phyloP scores from a whole-genome alignment of 2,797 vertebrate genomes.

The Etheostoma nigrum region DNA sequence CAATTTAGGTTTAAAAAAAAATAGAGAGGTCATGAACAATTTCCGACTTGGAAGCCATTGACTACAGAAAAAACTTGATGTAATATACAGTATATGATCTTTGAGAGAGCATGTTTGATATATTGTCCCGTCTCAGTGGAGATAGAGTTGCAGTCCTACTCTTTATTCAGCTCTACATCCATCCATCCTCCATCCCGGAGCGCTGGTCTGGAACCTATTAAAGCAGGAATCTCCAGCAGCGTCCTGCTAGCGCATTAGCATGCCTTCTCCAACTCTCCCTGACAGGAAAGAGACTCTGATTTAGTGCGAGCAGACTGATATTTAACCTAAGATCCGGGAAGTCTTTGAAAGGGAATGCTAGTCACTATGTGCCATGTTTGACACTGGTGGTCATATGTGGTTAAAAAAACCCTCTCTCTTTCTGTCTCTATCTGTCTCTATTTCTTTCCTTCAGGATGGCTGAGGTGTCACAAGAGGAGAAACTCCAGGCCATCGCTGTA shows the following conservation, averaged over 20 bases:
- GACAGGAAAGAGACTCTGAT: slow-evolving; percentile 61
- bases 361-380: slow-evolving; percentile 23
- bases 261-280: slow-evolving; percentile 56
- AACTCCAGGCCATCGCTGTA: slow-evolving; percentile 95
- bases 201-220: slow-evolving; percentile 81
- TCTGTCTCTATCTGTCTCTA: slow-evolving; percentile 39
- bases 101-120: background rate
- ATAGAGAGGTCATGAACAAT: background rate
- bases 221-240: slow-evolving; percentile 78
- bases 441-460: slow-evolving; percentile 84
- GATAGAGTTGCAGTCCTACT: slow-evolving; percentile 24
- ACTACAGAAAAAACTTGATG: background rate
- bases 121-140: slow-evolving; percentile 19
- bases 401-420: slow-evolving; percentile 4
- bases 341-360: slow-evolving; percentile 25
- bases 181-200: slow-evolving; percentile 64
- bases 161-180: slow-evolving; percentile 46
- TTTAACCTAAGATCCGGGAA: slow-evolving; percentile 62
- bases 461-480: slow-evolving; percentile 92
- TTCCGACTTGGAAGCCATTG: background rate
- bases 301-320: slow-evolving; percentile 59
- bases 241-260: slow-evolving; percentile 70
- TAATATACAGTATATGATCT: background rate
- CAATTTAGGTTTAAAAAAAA: no score
- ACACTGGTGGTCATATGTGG: slow-evolving; percentile 20